Conservation (phyloP, 1,140 invertebrate species). For the Nixonia krombeini region DNA sequence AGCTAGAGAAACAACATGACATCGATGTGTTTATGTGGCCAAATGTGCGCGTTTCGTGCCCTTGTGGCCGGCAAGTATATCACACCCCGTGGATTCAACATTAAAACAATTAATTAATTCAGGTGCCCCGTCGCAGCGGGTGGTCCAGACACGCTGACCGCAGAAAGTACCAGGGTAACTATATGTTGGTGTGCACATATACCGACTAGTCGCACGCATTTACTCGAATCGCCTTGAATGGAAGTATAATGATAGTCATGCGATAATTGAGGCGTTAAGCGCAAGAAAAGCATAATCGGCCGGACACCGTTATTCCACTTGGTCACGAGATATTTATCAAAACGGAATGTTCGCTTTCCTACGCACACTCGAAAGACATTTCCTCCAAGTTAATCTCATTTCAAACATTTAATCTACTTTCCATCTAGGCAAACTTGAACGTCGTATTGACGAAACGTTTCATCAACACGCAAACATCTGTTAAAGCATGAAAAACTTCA, state of each 20-base stretch:
- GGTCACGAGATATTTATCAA: too few species aligned
- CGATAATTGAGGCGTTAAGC: conserved; percentile 35
- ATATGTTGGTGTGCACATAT: not conserved
- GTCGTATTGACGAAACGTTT: too few species aligned
- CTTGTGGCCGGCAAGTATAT: conserved; percentile 64
- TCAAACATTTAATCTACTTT: too few species aligned
- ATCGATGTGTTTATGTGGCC: conserved; percentile 64
- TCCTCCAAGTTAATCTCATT: too few species aligned
- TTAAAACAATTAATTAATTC: conserved; percentile 73
- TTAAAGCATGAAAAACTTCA: too few species aligned
- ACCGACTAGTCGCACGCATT: not conserved
- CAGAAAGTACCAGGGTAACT: too few species aligned
- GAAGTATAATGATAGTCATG: conserved; percentile 30
- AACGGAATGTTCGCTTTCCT: too few species aligned
- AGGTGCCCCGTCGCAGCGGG: conserved; percentile 62
- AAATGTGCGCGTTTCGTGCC: conserved; percentile 51
- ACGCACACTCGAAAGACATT: not conserved
- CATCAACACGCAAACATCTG: too few species aligned
- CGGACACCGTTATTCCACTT: not conserved
- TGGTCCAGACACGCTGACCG: conserved; percentile 49
- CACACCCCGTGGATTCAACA: conserved; percentile 69
- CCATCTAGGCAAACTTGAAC: too few species aligned
- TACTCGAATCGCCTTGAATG: not conserved
- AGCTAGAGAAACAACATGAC: conserved; percentile 48
- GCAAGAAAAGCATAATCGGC: conserved; percentile 16